phyloP scores from a whole-genome alignment of 2,113 vertebrate genomes.

The Chaetodon trifascialis region DNA sequence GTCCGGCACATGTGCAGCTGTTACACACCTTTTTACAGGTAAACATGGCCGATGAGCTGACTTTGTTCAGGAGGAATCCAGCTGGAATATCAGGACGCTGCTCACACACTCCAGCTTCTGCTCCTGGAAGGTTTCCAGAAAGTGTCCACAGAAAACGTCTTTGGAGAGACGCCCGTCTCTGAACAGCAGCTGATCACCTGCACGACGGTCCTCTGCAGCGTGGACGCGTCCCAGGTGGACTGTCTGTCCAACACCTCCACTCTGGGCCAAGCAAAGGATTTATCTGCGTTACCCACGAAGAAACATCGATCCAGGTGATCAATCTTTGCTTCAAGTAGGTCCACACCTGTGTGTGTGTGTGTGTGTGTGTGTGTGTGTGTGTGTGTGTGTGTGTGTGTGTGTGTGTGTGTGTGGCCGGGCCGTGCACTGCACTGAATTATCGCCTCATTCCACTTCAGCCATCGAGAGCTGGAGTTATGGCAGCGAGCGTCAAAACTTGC shows the following conservation, averaged over 20 bases:
- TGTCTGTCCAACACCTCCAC: slow-evolving; percentile 25
- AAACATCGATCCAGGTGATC: slow-evolving; percentile 79
- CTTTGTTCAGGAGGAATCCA: no score
- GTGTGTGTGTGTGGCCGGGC: not conserved
- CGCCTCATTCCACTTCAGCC: slow-evolving; percentile 47
- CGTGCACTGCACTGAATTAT: slow-evolving; percentile 59
- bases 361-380: not conserved
- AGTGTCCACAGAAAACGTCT: no score
- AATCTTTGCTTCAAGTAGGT: slow-evolving; percentile 73
- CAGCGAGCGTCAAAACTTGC: slow-evolving; percentile 49
- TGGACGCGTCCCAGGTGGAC: not conserved
- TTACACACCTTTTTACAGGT: no score
- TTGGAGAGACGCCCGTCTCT: no score
- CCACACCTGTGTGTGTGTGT: slow-evolving; percentile 9
- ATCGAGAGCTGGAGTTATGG: slow-evolving; percentile 63
- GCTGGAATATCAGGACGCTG: no score
- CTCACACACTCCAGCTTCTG: no score
- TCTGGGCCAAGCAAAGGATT: slow-evolving; percentile 56
- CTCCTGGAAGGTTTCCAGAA: no score
- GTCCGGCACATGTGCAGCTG: no score
- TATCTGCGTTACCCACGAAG: slow-evolving; percentile 65
- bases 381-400: slow-evolving; percentile 25
- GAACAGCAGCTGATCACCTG: no score
- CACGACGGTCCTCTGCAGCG: slow-evolving; percentile 18
- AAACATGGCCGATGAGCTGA: no score